These are phyloP conservation scores for Harpalus rubripes DNA, from an alignment of 2,888 invertebrate genomes.

Conservation along the genomic window DNA sequence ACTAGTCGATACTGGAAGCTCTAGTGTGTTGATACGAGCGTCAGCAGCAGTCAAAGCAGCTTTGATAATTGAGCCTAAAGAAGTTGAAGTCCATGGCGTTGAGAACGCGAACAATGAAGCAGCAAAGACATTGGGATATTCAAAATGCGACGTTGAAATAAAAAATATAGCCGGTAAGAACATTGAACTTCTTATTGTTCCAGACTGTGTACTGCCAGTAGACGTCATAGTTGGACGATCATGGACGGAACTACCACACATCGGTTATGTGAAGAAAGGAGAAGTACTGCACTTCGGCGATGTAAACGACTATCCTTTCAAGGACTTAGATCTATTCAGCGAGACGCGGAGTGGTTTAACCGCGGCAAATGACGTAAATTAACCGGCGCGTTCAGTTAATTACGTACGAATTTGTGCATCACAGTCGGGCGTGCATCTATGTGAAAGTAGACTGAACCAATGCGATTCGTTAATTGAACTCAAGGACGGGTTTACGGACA, in stretches of 20 bases:
- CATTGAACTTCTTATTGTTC: background rate
- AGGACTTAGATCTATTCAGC: background rate
- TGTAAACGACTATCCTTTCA: too few relatives aligned
- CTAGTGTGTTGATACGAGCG: background rate
- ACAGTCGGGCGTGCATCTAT: background rate
- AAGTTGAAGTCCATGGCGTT: background rate
- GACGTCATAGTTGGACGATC: background rate
- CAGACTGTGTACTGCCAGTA: background rate
- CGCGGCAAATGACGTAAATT: background rate
- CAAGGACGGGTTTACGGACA: background rate
- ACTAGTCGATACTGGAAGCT: conserved; percentile 28
- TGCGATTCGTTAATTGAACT: background rate
- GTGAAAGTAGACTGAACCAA: background rate
- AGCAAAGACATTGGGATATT: background rate
- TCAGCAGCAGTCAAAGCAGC: background rate
- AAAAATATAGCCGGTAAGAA: background rate
- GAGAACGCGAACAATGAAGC: background rate
- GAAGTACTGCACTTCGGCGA: too few relatives aligned
- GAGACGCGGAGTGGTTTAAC: background rate
- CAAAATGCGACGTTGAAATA: background rate
- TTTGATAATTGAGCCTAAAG: background rate
- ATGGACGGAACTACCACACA: background rate
- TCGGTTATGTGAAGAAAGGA: background rate
- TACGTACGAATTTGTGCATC: background rate
- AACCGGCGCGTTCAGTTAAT: background rate